Base-by-base conservation (phyloP, 92 coral and sea anemone species). In the Isaurus tuberculatus region DNA sequence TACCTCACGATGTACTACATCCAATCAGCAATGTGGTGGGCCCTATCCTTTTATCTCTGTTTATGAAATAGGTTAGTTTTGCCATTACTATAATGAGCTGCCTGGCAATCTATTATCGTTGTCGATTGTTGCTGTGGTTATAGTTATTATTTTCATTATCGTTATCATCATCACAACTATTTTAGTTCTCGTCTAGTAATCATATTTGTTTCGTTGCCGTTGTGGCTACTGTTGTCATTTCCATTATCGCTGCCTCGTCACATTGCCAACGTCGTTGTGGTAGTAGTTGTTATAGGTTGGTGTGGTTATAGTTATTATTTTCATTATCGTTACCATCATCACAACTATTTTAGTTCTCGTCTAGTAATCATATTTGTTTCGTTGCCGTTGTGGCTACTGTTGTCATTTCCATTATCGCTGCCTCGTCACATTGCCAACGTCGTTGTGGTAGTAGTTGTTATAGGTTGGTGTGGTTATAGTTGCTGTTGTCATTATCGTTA, bases 31-130 rank as follows among this genome's bases (percentile, higher is more conserved):
- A 17, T 74, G 80, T 8, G 66, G 80, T 1, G 80, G 80, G 2
- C 0, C 46, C 17, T 74, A 66, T 44, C 80, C 66, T 1, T 51
- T 19, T 74, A 0, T 74, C 2, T 74, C 80, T 2, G 17, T 74
- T 8, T 74, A 74, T 57, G 15, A 31, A 51, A 51, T 74, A 74
- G 80, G 80, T 49, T 11, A 48, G 80, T 29, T 17, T 19, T 11
- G 27, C 61, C 25, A 20, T 20, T 53, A 53, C 61, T 53, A 7
- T 20, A 53, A n/a, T n/a, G n/a, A 40, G 46, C 9, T 40, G 46
- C 46, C 46, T 40, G 46, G 46, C 7, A 40, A 40, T 40, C 46
- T 40, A 40, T 7, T 2, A 40, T 7, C 46, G 10, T 40, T 40
- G 42, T 36, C 42, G 20, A 55, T 22, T 55, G 8, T 22, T 17